Base-by-base conservation (phyloP, 2,797 vertebrate genomes). In the Melanitta fusca region DNA sequence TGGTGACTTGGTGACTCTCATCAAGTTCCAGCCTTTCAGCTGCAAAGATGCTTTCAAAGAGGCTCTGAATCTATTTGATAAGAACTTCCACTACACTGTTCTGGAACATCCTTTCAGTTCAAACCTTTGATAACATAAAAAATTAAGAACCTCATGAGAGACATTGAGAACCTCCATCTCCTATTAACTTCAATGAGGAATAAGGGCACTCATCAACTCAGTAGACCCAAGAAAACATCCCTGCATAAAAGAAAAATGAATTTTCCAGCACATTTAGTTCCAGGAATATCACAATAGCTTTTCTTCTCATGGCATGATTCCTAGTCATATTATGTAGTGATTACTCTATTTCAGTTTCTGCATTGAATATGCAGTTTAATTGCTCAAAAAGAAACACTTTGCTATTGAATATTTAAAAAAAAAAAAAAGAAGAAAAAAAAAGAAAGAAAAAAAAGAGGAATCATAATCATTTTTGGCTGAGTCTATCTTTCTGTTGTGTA, bases 281-380 rank as follows among this genome's bases (percentile, higher is more conserved):
- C 86, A 47, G 20, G 51, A 49, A 3, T 89, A 70, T 51, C 74
- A 92, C 73, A 94, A 94, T 82, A 86, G 75, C 78, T 96, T 88
- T 89, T 94, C 51, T 36, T 87, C 66, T 39, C 12, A 45, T 92
- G 79, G 92, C 71, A 91, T 18, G n/a, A 62, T 89, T 92, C 62
- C 83, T 95, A 92, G 88, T 68, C 41, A 93, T 93, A 96, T 95
- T 91, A 96, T 85, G 54, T 82, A 34, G 87, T 94, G 87, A 95
- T 93, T 95, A 95, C 94, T 91, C 91, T 96, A 91, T 96, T 96
- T 96, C 10, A 10, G 79, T 89, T 94, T 82, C 82, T 60, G 72
- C 81, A 66, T 14, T 93, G 93, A 95, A 92, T 93, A 91, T 83
- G 65, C 49, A 74, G 81, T 91, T 92, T 93, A 95, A 92, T 96